Evolutionary conservation across 2,888 invertebrate species (phyloP), one percentile per base, ranked within the genome.

Genomic region (Limnephilus rhombicus): DNA sequence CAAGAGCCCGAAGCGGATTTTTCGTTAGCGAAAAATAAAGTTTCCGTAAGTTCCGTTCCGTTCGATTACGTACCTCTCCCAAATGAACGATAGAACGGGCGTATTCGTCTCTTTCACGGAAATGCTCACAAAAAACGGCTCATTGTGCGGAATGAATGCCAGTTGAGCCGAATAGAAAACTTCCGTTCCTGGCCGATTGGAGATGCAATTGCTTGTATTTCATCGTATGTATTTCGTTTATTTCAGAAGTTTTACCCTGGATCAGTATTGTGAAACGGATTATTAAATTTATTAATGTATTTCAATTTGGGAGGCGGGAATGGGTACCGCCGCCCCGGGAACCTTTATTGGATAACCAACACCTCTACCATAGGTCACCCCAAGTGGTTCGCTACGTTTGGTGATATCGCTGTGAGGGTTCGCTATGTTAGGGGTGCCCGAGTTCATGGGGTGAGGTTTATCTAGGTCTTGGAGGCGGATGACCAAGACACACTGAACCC

Each of bases 1-100:
- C 31, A 15, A 87, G 87, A 86, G 88, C 88, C 68, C 34, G 68
- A 13, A 31, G 88, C 88, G 86, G 49, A 86, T 29, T 87, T 11
- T 18, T 15, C 68, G 0, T 24, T 18, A 34, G n/a, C 29, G 29
- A n/a, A 24, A 24, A 68, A 68, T 53, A 88, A 68, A 68, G 80
- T 18, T 88, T n/a, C 29, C 24, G 3, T n/a, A 68, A 68, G 24
- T 24, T 24, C 68, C 68, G 24, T 68, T 68, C 86, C 41, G 41
- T 49, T 15, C 37, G 29, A n/a, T 86, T 86, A 37, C 83, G 83
- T 83, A 37, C 83, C 13, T 83, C 37, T 34, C 15, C 31, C 83
- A 41, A 45, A 83, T 83, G 24, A 34, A 37, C 49, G 41, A 45
- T 15, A 41, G 45, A 45, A 13, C 29, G 29, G 29, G n/a, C 68